A percentile compares a stretch with the other conserved stretches of the same genome.
Evolutionary conservation across 2,888 invertebrate species (phyloP).

Genomic region (Hipparchia sbordonii): DNA sequence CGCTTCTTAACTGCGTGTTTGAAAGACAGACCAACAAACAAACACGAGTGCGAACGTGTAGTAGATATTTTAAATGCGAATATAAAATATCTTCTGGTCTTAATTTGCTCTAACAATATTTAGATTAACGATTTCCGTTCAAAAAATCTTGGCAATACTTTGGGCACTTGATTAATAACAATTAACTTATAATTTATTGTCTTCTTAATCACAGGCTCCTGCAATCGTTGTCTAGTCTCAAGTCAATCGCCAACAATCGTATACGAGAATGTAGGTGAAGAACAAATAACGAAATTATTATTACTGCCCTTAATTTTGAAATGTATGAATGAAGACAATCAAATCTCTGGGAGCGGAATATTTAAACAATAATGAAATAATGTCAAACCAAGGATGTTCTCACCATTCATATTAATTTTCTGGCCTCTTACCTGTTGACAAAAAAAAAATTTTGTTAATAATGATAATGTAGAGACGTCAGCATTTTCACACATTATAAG

Average conservation of each 20-base stretch:
- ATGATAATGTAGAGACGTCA: slow-evolving; percentile 6
- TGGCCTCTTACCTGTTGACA: slow-evolving; percentile 47
- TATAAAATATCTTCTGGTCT: background rate
- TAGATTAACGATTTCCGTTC: background rate
- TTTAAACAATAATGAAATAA: slow-evolving; percentile 26
- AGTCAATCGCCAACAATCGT: background rate
- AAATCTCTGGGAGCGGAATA: slow-evolving; percentile 21
- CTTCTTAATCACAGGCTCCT: background rate
- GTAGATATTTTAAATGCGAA: no score
- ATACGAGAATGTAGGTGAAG: background rate
- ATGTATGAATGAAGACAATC: slow-evolving; percentile 20
- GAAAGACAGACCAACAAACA: no score
- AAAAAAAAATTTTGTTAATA: slow-evolving; percentile 33
- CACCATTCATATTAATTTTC: slow-evolving; percentile 33
- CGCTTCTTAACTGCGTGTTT: no score
- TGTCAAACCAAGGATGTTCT: slow-evolving; percentile 36
- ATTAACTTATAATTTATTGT: background rate
- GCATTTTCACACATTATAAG: no score
- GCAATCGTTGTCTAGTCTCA: background rate
- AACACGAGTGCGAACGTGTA: no score
- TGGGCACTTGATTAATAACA: background rate
- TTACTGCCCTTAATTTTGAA: slow-evolving; percentile 13
- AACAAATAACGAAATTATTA: slow-evolving; percentile 6
- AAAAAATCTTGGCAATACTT: background rate
- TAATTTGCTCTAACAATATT: background rate